A percentile compares a stretch with the other conserved stretches of the same genome.
Evolutionary conservation across 2,888 invertebrate species (phyloP).

Genomic region (Athrips mouffetella): DNA sequence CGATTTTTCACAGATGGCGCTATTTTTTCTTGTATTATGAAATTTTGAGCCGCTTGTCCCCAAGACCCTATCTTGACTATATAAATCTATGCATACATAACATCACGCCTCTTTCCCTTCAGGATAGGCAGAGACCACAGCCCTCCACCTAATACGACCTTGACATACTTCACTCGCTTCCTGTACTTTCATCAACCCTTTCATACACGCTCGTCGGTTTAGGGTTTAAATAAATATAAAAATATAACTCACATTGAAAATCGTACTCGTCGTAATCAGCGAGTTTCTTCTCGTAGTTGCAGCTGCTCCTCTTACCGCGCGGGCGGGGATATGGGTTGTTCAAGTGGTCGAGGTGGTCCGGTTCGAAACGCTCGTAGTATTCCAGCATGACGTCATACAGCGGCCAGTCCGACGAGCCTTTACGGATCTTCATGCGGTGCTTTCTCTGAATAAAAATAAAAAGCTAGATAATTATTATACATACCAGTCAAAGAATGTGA

Average conservation of each 20-base stretch:
- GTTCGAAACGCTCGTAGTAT: slow-evolving; percentile 51
- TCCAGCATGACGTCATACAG: slow-evolving; percentile 51
- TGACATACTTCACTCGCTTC: no score
- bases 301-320: slow-evolving; percentile 30
- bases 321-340: slow-evolving; percentile 31
- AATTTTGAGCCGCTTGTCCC: no score
- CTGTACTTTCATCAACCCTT: no score
- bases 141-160: no score
- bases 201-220: no score
- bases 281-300: slow-evolving; percentile 29
- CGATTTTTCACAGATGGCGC: no score
- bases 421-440: slow-evolving; percentile 52
- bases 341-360: slow-evolving; percentile 42
- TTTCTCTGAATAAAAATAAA: slow-evolving; percentile 49
- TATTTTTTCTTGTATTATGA: no score
- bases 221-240: not conserved
- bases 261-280: slow-evolving; percentile 44
- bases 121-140: no score
- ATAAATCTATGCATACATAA: no score
- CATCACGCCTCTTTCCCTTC: no score
- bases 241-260: slow-evolving; percentile 62
- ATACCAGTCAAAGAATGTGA: no score
- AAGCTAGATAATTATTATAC: slow-evolving; percentile 9
- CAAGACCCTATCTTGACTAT: no score
- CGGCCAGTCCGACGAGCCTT: slow-evolving; percentile 51